phyloP scores from a whole-genome alignment of 64 coral and sea anemone species.

The Porites lutea region DNA sequence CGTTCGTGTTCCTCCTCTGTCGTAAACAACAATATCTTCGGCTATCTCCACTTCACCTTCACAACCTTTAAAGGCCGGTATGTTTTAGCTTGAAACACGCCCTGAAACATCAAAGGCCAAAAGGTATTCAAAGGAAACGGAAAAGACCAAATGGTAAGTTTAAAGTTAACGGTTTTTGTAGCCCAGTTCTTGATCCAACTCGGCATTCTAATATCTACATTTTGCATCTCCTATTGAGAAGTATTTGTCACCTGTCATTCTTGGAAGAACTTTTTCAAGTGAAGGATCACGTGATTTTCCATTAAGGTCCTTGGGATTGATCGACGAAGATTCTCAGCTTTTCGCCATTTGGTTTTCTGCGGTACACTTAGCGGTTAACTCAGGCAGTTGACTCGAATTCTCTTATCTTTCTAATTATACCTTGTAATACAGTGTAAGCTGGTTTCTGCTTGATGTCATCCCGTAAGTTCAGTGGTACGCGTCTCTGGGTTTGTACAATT shows the following conservation, averaged over 20 bases:
- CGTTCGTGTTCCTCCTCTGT: constrained; percentile 59
- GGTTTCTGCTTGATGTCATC: constrained; percentile 43
- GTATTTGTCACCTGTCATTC: constrained; percentile 53
- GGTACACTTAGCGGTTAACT: constrained; percentile 74
- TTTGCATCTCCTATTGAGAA: constrained; percentile 65
- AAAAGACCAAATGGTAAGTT: constrained; percentile 43
- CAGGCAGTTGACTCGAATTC: constrained; percentile 73
- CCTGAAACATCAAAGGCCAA: constrained; percentile 61
- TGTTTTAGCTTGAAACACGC: constrained; percentile 63
- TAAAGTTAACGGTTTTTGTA: constrained; percentile 9
- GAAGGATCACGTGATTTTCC: constrained; percentile 60
- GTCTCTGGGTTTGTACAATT: constrained; percentile 38
- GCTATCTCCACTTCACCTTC: constrained; percentile 29
- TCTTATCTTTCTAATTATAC: constrained; percentile 46
- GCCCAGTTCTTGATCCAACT: constrained; percentile 43
- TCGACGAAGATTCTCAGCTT: constrained; percentile 56
- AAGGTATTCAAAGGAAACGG: constrained; percentile 54
- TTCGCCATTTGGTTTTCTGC: constrained; percentile 54
- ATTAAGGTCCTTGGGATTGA: constrained; percentile 63
- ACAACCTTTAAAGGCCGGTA: constrained; percentile 55
- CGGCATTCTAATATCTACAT: constrained; percentile 44
- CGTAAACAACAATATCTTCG: constrained; percentile 60
- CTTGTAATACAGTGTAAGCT: constrained; percentile 21
- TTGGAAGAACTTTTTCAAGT: constrained; percentile 61
- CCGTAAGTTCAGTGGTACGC: constrained; percentile 37